Base-by-base conservation (phyloP, 2,888 invertebrate species). In the Noctua comes region DNA sequence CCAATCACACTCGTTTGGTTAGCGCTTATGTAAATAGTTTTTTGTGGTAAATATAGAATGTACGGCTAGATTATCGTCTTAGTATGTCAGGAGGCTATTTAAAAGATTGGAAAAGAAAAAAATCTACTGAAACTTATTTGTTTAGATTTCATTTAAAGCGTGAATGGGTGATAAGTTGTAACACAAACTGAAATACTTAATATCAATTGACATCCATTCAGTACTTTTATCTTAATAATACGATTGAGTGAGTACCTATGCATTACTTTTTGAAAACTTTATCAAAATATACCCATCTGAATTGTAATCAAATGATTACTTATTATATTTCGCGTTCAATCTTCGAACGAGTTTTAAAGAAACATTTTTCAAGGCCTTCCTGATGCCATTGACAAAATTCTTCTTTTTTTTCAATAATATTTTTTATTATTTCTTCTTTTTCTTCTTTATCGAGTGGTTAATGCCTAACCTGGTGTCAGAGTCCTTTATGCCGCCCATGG, bases 241-340 rank as follows among this genome's bases (percentile, higher is more conserved):
- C n/a, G n/a, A n/a, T n/a, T 40, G 11, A 54, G 81, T 72, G 27
- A 27, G 13, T 46, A 36, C 36, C 5, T 36, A 46, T 40, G 11
- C 65, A 1, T 16, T 65, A 40, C 10, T 57, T 16, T n/a, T 31
- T 62, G 31, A 62, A 31, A 65, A 57, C 24, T 31, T 65, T 65
- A 74, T 82, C 75, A 74, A 40, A 73, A 74, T 7, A 46, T 31
- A 31, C 2, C 24, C 43, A 62, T 54, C 27, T 18, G 31, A 40
- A 69, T 10, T 46, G 7, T 54, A 73, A 81, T 79, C 46, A 82
- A n/a, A 21, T 82, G 40, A 82, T 82, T 31, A 65, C 54, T 31
- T n/a, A 21, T 4, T 27, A 36, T 16, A 71, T 46, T 64, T 64
- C 36, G 5, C 36, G 10, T 36, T 36, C 0, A 57, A 31, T 73